Evolutionary conservation across 2,113 vertebrate species (phyloP).

Genomic region (Gobio gobio): DNA sequence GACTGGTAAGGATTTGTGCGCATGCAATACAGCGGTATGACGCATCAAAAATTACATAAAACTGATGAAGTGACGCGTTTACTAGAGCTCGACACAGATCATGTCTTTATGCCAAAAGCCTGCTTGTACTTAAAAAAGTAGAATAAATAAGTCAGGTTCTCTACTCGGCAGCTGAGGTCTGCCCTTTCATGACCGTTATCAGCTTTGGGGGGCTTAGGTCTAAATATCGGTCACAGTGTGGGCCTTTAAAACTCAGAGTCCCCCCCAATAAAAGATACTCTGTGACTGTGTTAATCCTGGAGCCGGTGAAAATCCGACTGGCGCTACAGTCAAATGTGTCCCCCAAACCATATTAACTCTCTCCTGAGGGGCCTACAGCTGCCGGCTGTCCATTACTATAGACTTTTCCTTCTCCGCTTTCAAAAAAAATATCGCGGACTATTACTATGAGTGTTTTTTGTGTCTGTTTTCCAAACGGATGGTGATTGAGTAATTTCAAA

Average conservation of each 20-base stretch:
- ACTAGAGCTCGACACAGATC: slow-evolving; percentile 52
- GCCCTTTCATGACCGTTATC: slow-evolving; percentile 79
- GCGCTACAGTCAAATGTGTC: slow-evolving; percentile 70
- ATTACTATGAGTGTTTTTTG: slow-evolving; percentile 68
- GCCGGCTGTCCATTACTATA: slow-evolving; percentile 68
- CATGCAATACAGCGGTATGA: not conserved
- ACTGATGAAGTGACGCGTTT: slow-evolving; percentile 30
- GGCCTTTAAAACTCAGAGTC: slow-evolving; percentile 74
- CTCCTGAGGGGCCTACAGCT: slow-evolving; percentile 66
- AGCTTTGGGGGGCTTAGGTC: slow-evolving; percentile 77
- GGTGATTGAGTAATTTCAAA: slow-evolving; percentile 74
- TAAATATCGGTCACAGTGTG: slow-evolving; percentile 81
- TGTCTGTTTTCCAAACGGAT: slow-evolving; percentile 55
- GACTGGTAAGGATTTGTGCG: slow-evolving; percentile 2
- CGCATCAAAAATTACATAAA: not conserved
- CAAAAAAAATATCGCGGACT: slow-evolving; percentile 59
- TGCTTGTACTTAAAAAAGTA: slow-evolving; percentile 41
- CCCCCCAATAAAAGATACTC: slow-evolving; percentile 75
- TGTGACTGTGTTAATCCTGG: slow-evolving; percentile 78
- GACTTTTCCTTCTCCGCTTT: slow-evolving; percentile 60
- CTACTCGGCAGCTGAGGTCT: slow-evolving; percentile 70
- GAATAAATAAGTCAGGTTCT: slow-evolving; percentile 58
- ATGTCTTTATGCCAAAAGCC: slow-evolving; percentile 62
- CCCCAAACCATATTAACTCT: slow-evolving; percentile 77
- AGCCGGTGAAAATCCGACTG: slow-evolving; percentile 72